Base-by-base conservation (phyloP, 2,888 invertebrate species). In the Bombylius major region DNA sequence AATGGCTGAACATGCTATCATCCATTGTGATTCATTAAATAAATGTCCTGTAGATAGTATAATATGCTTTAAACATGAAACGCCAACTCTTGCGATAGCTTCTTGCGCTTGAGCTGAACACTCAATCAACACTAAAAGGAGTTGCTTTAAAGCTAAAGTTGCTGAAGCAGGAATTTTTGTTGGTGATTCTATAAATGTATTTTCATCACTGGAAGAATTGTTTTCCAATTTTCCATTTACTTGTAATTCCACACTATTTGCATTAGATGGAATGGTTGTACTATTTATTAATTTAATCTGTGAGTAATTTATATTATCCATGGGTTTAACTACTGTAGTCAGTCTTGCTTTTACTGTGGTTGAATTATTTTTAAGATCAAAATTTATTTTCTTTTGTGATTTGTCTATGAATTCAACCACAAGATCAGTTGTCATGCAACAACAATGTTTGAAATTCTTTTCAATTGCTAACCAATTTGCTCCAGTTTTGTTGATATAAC, bases 361-460 rank as follows among this genome's bases (percentile, higher is more conserved):
- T 23, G 32, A 33, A 50, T 53, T 56, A 39, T 51, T 55, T 45
- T 42, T 42, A 42, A 42, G 39, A 8, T 42, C 39, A 11, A 1
- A 11, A 42, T 11, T 42, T 1, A 42, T 42, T 34, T 69, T 57
- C 6, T 83, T 82, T 69, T 86, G 83, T 45, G 90, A 79, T 65
- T 86, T 83, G 62, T 84, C 83, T 44, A 94, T 75, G 64, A 90
- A 91, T 65, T 91, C 86, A 0, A 95, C 95, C 44, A 94, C 84
- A 39, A 94, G 78, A 67, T 96, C 95, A 1, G 93, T 91, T 12
- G 92, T 88, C 74, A 94, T 83, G 9, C 96, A 95, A 67, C 91
- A 91, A 68, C 92, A 94, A 69, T 96, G 95, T 68, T 95, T 95
- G 67, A 95, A 95, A 71, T 93, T 94, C 61, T 91, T 86, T 70